Base-by-base conservation (phyloP, 2,797 vertebrate genomes). In the Halcyon leucocephala region DNA sequence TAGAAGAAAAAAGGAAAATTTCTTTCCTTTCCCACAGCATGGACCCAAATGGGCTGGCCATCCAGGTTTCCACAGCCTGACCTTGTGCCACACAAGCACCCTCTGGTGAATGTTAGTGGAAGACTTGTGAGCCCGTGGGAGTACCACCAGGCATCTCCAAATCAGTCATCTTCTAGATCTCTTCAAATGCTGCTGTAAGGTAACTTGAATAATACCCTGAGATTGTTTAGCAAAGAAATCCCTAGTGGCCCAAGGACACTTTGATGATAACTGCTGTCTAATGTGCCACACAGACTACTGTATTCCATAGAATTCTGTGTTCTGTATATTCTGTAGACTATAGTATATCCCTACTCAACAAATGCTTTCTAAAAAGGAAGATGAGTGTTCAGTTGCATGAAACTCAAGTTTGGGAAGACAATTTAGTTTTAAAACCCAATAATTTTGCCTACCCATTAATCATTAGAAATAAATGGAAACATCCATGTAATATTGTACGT, bases 11-110 rank as follows among this genome's bases (percentile, higher is more conserved):
- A 90, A 77, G 31, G 54, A 31, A 94, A 82, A 55, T 58, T 62
- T 62, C n/a, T 73, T 94, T 94, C 33, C 74, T 94, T 95, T 95
- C 54, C 58, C 86, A 78, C 39, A 92, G 82, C 29, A 49, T 33
- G 61, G 54, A 69, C 49, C 69, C 73, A 54, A 84, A 72, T 66
- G 33, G n/a, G 44, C 73, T 84, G 79, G 46, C 29, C 25, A 72
- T 79, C 42, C 39, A 33, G 39, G 37, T 67, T 87, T 60, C 31
- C n/a, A 8, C 58, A 72, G 37, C 42, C 64, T 77, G 49, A 12
- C 57, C 2, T 2, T 25, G 18, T 61, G 65, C 39, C 41, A 19
- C 60, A 39, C 17, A 77, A 18, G 67, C 41, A 48, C 19, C 21
- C 42, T 8, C 41, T 82, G 72, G 58, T 64, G 51, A 90, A 22